Evolutionary conservation across 2,113 vertebrate genomes (phyloP).

Genomic region (Myotis brandtii): DNA sequence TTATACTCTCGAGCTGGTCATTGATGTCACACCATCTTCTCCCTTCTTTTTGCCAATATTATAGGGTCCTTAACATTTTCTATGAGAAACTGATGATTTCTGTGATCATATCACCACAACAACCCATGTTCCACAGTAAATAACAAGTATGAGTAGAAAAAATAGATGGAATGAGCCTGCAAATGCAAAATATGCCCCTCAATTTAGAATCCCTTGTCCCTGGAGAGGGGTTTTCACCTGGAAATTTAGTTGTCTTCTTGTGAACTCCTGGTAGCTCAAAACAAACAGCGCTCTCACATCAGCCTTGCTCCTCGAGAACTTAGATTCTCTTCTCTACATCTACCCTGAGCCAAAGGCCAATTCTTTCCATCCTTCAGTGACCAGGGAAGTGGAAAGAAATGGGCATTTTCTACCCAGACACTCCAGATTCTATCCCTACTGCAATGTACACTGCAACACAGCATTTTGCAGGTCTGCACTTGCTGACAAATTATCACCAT

Average conservation of each 20-base stretch:
- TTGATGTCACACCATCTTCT: not conserved
- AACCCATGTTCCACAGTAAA: conserved; percentile 31
- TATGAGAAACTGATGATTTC: conserved; percentile 52
- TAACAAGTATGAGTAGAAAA: conserved; percentile 62
- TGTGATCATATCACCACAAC: conserved; percentile 59
- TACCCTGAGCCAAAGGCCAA: conserved; percentile 29
- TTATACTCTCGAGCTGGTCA: not conserved
- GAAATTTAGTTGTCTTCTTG: conserved; percentile 52
- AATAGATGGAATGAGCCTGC: conserved; percentile 62
- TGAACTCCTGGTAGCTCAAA: not conserved
- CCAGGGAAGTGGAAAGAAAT: not conserved
- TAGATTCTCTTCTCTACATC: not conserved
- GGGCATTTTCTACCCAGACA: not conserved
- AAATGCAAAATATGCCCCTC: conserved; percentile 51
- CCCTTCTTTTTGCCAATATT: conserved; percentile 24
- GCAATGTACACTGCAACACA: conserved; percentile 1
- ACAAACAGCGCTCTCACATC: not conserved
- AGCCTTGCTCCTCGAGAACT: not conserved
- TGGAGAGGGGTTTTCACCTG: conserved; percentile 32
- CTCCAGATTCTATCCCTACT: not conserved
- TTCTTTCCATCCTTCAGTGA: not conserved
- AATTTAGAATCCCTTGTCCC: conserved; percentile 38
- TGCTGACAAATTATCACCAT: not conserved
- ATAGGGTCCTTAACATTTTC: conserved; percentile 44
- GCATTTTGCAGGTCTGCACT: not conserved